Evolutionary conservation across 2,888 invertebrate species (phyloP).

Genomic region (Latrodectus hesperus): DNA sequence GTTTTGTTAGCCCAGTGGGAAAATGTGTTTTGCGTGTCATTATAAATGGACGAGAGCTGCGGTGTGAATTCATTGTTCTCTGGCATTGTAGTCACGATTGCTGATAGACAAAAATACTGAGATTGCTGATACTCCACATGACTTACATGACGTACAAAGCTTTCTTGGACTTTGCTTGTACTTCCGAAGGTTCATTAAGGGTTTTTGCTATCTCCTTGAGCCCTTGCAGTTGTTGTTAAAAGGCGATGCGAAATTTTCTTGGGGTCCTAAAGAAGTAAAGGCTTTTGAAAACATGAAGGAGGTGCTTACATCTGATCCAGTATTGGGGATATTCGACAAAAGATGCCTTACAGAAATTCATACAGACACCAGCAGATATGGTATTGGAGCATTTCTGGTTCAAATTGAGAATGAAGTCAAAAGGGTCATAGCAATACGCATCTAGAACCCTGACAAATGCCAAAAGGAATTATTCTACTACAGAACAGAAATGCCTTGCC

Average conservation of each 20-base stretch:
- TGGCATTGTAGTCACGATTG: slow-evolving; percentile 18
- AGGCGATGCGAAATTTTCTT: no score
- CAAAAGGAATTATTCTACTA: no score
- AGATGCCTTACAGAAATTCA: no score
- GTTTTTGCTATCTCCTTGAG: slow-evolving; percentile 22
- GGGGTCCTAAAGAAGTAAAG: no score
- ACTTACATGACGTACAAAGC: slow-evolving; percentile 11
- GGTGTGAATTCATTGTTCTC: slow-evolving; percentile 62
- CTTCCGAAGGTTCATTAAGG: no score
- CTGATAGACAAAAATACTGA: slow-evolving; percentile 4
- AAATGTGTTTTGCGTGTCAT: no score
- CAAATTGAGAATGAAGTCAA: slow-evolving; percentile 69
- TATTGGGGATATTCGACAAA: no score
- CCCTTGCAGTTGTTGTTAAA: slow-evolving; percentile 36
- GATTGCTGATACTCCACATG: background rate
- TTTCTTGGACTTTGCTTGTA: no score
- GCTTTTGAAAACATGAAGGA: slow-evolving; percentile 42
- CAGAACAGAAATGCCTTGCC: slow-evolving; percentile 75
- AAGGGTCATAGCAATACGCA: slow-evolving; percentile 70
- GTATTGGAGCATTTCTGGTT: slow-evolving; percentile 71
- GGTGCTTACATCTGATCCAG: no score
- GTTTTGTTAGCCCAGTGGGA: no score
- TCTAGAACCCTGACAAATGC: slow-evolving; percentile 46
- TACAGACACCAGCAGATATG: no score
- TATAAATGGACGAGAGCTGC: no score